These are phyloP conservation scores for Strigops habroptila DNA, from an alignment of 2,113 vertebrate species.

Conservation along the genomic window DNA sequence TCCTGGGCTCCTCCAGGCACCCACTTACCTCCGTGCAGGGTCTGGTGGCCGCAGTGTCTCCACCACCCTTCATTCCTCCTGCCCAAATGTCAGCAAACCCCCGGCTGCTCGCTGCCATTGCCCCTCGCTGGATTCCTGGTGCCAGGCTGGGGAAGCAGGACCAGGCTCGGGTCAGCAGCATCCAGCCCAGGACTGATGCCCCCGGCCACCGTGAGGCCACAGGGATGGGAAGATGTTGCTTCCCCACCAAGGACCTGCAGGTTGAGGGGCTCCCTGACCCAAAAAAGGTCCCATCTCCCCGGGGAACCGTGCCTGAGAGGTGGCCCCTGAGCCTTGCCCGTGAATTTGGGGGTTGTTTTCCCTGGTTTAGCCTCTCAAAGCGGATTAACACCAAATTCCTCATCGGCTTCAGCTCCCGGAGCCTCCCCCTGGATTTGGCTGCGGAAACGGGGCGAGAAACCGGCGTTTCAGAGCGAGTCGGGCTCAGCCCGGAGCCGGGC, in stretches of 20 bases:
- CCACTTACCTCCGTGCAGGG: accelerated
- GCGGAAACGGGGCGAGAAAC: background rate
- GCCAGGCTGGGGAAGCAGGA: background rate
- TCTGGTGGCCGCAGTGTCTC: background rate
- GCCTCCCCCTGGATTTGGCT: accelerated
- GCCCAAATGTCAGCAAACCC: background rate
- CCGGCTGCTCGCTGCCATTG: background rate
- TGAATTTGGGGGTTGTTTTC: background rate
- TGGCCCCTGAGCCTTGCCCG: accelerated
- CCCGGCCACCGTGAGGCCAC: background rate
- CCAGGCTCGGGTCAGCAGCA: background rate
- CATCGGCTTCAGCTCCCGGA: background rate
- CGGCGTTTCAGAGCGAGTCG: accelerated
- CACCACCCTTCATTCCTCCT: accelerated
- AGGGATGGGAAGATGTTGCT: too few species aligned
- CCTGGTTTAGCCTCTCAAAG: accelerated
- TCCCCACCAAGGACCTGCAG: background rate
- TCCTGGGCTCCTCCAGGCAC: background rate
- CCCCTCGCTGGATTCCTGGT: accelerated
- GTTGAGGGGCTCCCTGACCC: background rate
- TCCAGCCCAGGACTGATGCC: accelerated
- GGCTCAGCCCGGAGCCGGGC: background rate
- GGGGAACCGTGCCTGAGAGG: accelerated
- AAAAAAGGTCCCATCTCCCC: too few species aligned
- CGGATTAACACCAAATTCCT: background rate